Evolutionary conservation across 1,140 invertebrate genomes (phyloP), one percentile per base, ranked within the genome.

Genomic region (Drosophila albomicans): DNA sequence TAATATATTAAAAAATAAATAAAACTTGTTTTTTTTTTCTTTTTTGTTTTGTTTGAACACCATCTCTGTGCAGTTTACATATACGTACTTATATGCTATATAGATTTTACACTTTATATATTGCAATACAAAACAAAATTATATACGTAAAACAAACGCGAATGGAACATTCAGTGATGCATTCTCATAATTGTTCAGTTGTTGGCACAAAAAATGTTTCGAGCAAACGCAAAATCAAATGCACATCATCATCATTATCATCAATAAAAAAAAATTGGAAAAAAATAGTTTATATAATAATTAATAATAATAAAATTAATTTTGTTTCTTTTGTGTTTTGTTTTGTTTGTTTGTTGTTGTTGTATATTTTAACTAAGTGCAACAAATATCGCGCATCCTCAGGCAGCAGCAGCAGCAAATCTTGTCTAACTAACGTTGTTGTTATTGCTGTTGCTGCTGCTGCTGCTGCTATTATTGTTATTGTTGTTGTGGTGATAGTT

Each of bases 311-410:
- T 73, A 74, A 52, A 64, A 71, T 72, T 68, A 54, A 58, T 74
- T 52, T 30, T 20, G 46, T 66, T 56, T 57, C 3, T 30, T 52
- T 64, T 45, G 25, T 76, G 71, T 74, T 62, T 51, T 11, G 35
- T 70, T 43, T 38, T 76, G 71, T 74, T 32, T 32, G 30, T 62
- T 54, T 57, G 10, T 51, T 51, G 41, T 70, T 43, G 25, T 38
- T 76, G 71, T 74, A 74, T 62, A 74, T 74, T 79, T 85, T 81
- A 82, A 82, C 84, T 87, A 87, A 78, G 59, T 88, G 65, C 75
- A 69, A 71, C 59, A 64, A 64, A 57, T 46, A 68, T 63, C 30
- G 49, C 57, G 20, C 20, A 25, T 56, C 38, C 13, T 41, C 49
- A 16, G 11, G 45, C 54, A 20, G 45, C 43, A 15, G 43, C 20